Evolutionary conservation across 2,888 invertebrate species (phyloP).

Genomic region (Eudemis profundana): DNA sequence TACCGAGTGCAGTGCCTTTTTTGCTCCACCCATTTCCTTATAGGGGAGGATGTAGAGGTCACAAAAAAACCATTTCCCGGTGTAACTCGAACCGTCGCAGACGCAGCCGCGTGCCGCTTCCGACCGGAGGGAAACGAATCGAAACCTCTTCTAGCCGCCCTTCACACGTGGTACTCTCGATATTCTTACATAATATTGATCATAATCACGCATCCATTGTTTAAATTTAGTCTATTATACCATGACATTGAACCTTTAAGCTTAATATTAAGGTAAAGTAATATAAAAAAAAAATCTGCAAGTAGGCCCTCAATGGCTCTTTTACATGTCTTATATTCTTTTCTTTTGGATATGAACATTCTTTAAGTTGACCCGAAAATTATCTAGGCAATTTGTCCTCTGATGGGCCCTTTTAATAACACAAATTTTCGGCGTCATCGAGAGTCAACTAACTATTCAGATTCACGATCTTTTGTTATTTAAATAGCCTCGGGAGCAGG

Average conservation of each 20-base stretch:
- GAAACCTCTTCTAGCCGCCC: constrained; percentile 24
- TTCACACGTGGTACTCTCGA: constrained; percentile 19
- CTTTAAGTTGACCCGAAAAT: neutral
- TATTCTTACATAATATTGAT: neutral
- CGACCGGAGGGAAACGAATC: constrained; percentile 62
- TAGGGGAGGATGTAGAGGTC: constrained; percentile 60
- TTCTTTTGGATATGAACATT: too few relatives aligned
- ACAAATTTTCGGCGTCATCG: neutral
- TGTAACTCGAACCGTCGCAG: constrained; percentile 38
- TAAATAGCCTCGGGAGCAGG: neutral
- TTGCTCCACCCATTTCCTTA: constrained; percentile 52
- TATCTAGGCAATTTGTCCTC: neutral
- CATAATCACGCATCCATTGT: constrained; percentile 11
- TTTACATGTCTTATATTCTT: too few relatives aligned
- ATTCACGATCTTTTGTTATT: constrained; percentile 20
- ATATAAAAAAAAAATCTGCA: too few relatives aligned
- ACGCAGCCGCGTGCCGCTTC: constrained; percentile 60
- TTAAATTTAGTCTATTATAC: constrained; percentile 1
- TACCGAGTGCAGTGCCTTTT: constrained; percentile 50
- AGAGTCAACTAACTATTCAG: constrained; percentile 1
- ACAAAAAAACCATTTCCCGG: constrained; percentile 60
- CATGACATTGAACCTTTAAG: too few relatives aligned
- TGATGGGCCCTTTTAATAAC: neutral
- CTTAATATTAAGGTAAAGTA: too few relatives aligned
- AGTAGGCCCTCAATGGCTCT: too few relatives aligned